A percentile compares a stretch with the other conserved stretches of the same genome.
These are phyloP conservation scores for Phycodurus eques DNA, from an alignment of 2,113 vertebrate species.

Conservation along the genomic window DNA sequence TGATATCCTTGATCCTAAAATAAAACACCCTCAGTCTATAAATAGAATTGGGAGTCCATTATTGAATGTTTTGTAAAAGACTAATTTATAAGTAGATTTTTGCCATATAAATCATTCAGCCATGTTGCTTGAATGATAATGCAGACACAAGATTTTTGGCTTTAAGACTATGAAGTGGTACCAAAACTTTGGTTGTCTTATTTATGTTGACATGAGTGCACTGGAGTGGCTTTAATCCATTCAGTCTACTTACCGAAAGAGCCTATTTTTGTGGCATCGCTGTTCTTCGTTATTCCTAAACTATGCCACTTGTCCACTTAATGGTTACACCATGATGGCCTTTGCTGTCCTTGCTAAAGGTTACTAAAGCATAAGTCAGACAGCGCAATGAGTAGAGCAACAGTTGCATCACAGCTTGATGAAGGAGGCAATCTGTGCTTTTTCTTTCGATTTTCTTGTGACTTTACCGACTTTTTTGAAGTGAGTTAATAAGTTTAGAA, in stretches of 20 bases:
- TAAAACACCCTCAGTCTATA: background rate
- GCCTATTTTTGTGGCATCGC: background rate
- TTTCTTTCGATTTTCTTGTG: too few relatives aligned
- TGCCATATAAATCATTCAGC: background rate
- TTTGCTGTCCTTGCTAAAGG: constrained; percentile 24
- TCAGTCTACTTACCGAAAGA: background rate
- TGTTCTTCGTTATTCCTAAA: too few relatives aligned
- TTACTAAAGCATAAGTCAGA: constrained; percentile 39
- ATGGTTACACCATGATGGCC: background rate
- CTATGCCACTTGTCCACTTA: background rate
- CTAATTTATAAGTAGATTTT: background rate
- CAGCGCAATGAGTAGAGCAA: constrained; percentile 1
- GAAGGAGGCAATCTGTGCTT: background rate
- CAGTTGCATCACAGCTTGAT: constrained; percentile 15
- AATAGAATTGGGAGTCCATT: background rate
- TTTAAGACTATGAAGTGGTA: background rate
- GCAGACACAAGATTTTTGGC: too few relatives aligned
- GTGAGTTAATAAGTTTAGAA: too few relatives aligned
- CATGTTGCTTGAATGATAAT: too few relatives aligned
- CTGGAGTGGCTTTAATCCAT: background rate
- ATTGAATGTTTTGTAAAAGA: background rate
- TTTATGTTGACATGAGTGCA: background rate
- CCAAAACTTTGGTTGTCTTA: background rate
- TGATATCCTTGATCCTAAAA: background rate
- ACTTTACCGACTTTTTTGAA: too few relatives aligned